Evolutionary conservation across 1,140 invertebrate genomes (phyloP), one percentile per base, ranked within the genome.

Genomic region (Meloidogyne hapla): DNA sequence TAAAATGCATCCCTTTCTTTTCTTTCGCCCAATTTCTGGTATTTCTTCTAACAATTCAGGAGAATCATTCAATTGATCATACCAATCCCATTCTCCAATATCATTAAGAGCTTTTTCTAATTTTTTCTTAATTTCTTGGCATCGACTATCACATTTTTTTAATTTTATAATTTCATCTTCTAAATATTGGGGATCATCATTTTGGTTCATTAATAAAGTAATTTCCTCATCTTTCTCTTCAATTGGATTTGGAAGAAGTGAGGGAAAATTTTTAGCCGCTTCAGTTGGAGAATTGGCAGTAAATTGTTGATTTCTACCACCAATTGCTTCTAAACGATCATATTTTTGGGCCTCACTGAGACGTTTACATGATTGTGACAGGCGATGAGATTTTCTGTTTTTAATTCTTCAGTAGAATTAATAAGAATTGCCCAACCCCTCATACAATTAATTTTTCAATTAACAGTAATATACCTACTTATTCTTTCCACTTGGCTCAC

Each of bases 91-190:
- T 48, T 69, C 62, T 2, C n/a, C n/a, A 42, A 26, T 25, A 48
- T 75, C 40, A 45, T 69, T 62, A 45, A 28, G 40, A 21, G 65
- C 74, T 13, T n/a, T 28, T 13, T 25, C 40, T 67, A 75, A 69
- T 68, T 75, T 75, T 1, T 38, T 45, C 45, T 75, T 69, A 26
- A 75, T 75, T 68, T 75, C 74, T 23, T 61, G 64, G 21, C 74
- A 75, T 15, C 26, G 28, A 13, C 64, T 38, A n/a, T 75, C 74
- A 66, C 74, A 75, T 56, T 74, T 38, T 8, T 65, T 48, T 4
- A 74, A 18, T 33, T 33, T 13, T 56, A 69, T n/a, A 15, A 25
- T 28, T 10, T 21, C 63, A 21, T 71, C 38, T 8, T 75, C 74
- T 23, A 26, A 42, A 45, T 65, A 69, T 42, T 74, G 45, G 18